Evolutionary conservation across 2,888 invertebrate genomes (phyloP), one percentile per base, ranked within the genome.

Genomic region (Coronaproctus castanopsis): DNA sequence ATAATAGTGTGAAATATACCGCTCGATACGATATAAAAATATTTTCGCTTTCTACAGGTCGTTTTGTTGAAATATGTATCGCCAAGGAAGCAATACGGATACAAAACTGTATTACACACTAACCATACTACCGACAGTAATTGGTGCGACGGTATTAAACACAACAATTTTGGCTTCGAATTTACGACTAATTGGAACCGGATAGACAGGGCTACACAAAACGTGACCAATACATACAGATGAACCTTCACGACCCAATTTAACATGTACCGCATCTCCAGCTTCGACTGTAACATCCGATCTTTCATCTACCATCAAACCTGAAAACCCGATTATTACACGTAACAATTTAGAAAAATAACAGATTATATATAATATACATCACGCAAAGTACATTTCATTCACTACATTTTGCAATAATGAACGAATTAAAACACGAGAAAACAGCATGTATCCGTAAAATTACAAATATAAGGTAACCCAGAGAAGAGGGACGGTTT

Each of bases 121-220:
- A 51, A 67, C 67, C 18, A 65, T 62, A 48, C 64, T 67, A 18
- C 93, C 93, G 73, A 83, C 87, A 0, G 89, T 93, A 18, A 96
- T 85, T 1, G 96, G 95, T 49, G 87, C 80, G 65, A 83, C 83
- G 0, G 93, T 80, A 69, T 91, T 91, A 70, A 98, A 97, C n/a
- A 95, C 83, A 23, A 95, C 87, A 64, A 97, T 82, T 67, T 93
- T 81, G 2, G 90, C 93, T 73, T 89, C 83, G 70, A 97, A 89
- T 64, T 82, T 79, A 3, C 80, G 79, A 0, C 87, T 81, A 2
- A 87, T 80, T 21, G 84, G 86, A n/a, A 91, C 82, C 8, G 90
- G 91, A 66, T 79, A 75, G 23, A 78, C 73, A 0, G 83, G 81
- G 71, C 90, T 88, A 72, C 92, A 93, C 18, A 97, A 71, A 51